Conservation (phyloP, 2,888 invertebrate genomes). For the Eupithecia subfuscata region DNA sequence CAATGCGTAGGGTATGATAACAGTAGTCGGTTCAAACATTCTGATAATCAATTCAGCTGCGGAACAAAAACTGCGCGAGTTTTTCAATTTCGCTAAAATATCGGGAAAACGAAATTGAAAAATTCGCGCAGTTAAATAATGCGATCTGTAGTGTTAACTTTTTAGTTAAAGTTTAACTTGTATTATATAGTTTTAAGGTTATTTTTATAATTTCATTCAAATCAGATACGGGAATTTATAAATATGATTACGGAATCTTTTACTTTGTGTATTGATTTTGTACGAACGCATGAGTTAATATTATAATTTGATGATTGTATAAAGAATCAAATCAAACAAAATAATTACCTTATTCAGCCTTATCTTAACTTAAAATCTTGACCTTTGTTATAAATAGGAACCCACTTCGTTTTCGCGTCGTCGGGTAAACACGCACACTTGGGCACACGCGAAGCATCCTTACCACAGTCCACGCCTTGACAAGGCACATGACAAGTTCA, state of each 20-base stretch:
- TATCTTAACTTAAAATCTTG: not conserved
- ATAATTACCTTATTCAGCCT: not conserved
- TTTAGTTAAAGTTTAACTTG: constrained; percentile 53
- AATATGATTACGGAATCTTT: constrained; percentile 23
- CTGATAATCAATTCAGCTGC: constrained; percentile 19
- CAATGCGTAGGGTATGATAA: constrained; percentile 70
- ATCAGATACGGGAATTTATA: constrained; percentile 25
- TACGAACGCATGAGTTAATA: constrained; percentile 18
- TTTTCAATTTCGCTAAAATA: constrained; percentile 23
- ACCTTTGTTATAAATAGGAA: not conserved
- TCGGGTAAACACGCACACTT: constrained; percentile 2
- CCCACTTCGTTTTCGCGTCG: not conserved
- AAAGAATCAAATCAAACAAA: constrained; percentile 11
- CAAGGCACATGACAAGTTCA: constrained; percentile 26
- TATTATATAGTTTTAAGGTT: constrained; percentile 71
- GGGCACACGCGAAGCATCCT: not conserved
- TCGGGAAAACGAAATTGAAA: constrained; percentile 26
- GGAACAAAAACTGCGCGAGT: constrained; percentile 16
- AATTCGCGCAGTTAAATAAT: not conserved
- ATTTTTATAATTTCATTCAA: constrained; percentile 48
- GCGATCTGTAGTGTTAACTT: constrained; percentile 45
- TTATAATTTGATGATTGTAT: constrained; percentile 7
- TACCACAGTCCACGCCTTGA: not conserved
- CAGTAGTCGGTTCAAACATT: constrained; percentile 57
- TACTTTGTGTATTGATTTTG: constrained; percentile 41